A percentile compares a stretch with the other conserved stretches of the same genome.
phyloP scores from a whole-genome alignment of 2,797 vertebrate genomes.

The Gila robusta region DNA sequence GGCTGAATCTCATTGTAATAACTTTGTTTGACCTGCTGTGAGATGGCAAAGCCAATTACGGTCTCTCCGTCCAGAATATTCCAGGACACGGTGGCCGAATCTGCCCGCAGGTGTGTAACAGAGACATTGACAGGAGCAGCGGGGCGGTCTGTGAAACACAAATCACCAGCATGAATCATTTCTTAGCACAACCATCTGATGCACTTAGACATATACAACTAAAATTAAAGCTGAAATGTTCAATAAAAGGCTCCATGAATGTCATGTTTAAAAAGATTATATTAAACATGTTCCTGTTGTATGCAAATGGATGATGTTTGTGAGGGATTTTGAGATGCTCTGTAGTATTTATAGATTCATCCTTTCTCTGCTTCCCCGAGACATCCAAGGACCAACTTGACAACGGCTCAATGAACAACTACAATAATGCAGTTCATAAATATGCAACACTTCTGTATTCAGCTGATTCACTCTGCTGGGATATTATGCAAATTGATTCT shows the following conservation, averaged over 20 bases:
- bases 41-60: conserved; percentile 95
- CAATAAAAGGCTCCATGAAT: background rate
- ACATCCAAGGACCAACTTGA: conserved; percentile 13
- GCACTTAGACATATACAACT: background rate
- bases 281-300: background rate
- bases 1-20: conserved; percentile 41
- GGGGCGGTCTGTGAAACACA: conserved; percentile 71
- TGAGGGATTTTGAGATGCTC: background rate
- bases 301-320: background rate
- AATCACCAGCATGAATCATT: conserved; percentile 41
- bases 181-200: background rate
- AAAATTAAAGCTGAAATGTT: background rate
- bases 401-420: conserved; percentile 18
- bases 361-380: background rate
- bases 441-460: conserved; percentile 52
- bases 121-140: conserved; percentile 95
- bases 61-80: conserved; percentile 92
- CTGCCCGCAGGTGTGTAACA: conserved; percentile 92
- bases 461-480: conserved; percentile 36
- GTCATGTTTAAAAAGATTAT: no score
- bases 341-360: conserved; percentile 5
- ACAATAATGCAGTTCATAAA: conserved; percentile 42
- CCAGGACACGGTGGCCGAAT: conserved; percentile 96
- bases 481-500: conserved; percentile 43
- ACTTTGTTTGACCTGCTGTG: conserved; percentile 87